A percentile compares a stretch with the other conserved stretches of the same genome.
These are phyloP conservation scores for Micropoecilia bifurca DNA, from an alignment of 2,797 vertebrate species.

Conservation along the genomic window DNA sequence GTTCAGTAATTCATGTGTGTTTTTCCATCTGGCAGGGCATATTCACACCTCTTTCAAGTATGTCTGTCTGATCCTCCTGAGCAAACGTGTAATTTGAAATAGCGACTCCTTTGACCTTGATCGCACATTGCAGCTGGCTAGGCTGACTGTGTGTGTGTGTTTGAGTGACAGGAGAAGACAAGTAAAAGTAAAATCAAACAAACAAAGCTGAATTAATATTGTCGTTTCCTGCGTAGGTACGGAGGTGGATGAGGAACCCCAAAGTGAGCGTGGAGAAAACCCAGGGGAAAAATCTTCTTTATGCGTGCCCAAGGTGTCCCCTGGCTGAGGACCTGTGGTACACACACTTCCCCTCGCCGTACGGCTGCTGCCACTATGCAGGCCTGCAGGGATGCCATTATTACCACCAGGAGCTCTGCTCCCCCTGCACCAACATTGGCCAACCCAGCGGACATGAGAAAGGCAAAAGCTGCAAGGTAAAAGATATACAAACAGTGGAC, in stretches of 20 bases:
- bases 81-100: slow-evolving; percentile 44
- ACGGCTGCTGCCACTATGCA: slow-evolving; percentile 76
- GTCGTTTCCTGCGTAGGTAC: slow-evolving; percentile 79
- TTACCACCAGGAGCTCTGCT: slow-evolving; percentile 71
- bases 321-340: slow-evolving; percentile 84
- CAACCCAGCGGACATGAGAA: slow-evolving; percentile 66
- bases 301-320: slow-evolving; percentile 84
- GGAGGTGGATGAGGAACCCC: slow-evolving; percentile 94
- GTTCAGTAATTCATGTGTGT: background rate
- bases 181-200: slow-evolving; percentile 6
- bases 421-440: slow-evolving; percentile 51
- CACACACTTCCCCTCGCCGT: slow-evolving; percentile 77
- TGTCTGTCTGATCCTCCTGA: slow-evolving; percentile 25
- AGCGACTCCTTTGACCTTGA: slow-evolving; percentile 38
- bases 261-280: slow-evolving; percentile 90
- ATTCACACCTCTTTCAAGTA: slow-evolving; percentile 35
- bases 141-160: slow-evolving; percentile 1
- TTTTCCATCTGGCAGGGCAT: slow-evolving; percentile 14
- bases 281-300: slow-evolving; percentile 83
- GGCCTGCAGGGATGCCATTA: slow-evolving; percentile 71
- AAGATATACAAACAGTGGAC: background rate
- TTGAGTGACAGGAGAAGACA: background rate
- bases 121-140: slow-evolving; percentile 45
- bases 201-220: background rate
- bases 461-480: slow-evolving; percentile 82